Evolutionary conservation across 2,888 invertebrate species (phyloP).

Genomic region (Chaitophorus viminalis): DNA sequence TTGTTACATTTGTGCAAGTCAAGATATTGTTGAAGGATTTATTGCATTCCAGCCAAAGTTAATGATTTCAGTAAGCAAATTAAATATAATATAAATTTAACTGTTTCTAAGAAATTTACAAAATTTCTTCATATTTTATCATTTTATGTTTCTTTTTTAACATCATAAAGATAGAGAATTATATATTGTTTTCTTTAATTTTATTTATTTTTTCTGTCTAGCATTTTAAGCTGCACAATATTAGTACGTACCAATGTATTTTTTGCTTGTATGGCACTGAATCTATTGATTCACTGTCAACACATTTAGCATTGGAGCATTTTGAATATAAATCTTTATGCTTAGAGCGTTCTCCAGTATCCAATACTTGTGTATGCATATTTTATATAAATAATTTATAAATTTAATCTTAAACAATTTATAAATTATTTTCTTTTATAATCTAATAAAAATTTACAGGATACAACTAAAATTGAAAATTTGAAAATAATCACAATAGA

Average conservation of each 20-base stretch:
- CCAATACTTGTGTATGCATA: background rate
- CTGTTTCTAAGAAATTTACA: background rate
- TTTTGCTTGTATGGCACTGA: conserved; percentile 46
- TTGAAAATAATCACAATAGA: conserved; percentile 33
- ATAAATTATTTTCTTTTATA: background rate
- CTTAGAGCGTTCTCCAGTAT: conserved; percentile 21
- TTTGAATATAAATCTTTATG: conserved; percentile 51
- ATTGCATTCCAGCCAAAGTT: conserved; percentile 21
- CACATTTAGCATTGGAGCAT: conserved; percentile 49
- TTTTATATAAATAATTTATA: conserved; percentile 2
- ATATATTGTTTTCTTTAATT: too few relatives aligned
- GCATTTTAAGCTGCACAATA: conserved; percentile 49
- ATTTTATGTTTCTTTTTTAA: too few relatives aligned
- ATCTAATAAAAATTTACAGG: conserved; percentile 7
- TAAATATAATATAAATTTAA: background rate
- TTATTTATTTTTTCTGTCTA: conserved; percentile 4
- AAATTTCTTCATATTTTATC: too few relatives aligned
- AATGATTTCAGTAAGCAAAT: conserved; percentile 38
- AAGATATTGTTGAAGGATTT: conserved; percentile 25
- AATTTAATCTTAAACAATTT: background rate
- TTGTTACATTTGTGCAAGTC: conserved; percentile 48
- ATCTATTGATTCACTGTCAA: conserved; percentile 24
- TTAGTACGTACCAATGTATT: conserved; percentile 45
- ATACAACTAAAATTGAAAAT: conserved; percentile 3
- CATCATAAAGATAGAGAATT: too few relatives aligned